Base-by-base conservation (phyloP, 2,797 vertebrate species). In the Eleutherodactylus coqui region DNA sequence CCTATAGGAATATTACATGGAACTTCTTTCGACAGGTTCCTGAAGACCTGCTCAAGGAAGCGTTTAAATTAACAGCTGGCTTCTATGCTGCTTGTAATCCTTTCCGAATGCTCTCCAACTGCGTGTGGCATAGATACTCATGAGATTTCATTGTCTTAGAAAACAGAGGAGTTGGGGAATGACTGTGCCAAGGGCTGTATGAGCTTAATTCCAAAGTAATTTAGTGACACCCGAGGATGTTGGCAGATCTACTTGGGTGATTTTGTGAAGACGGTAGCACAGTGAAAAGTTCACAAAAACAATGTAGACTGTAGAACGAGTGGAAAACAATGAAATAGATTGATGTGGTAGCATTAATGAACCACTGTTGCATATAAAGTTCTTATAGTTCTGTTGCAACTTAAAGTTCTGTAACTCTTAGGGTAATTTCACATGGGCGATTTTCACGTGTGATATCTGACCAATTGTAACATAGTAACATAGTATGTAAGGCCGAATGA, bases 41-140 rank as follows among this genome's bases (percentile, higher is more conserved):
- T 24, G 41, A 75, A 81, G 85, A 81, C 78, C 53, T 81, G 69
- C 41, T 81, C 69, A 55, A n/a, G 77, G 67, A 81, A 86, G 78
- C 78, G 55, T 81, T 81, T 64, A 75, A 75, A 81, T 86, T 45
- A 81, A 55, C 85, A 86, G 62, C 85, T 83, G 60, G 60, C 72
- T 83, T n/a, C 55, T 45, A 41, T 11, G 43, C 79, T 78, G 78
- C 19, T 49, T 67, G 62, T 81, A 82, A 86, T 86, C 64, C 47
- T 8, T 78, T 86, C 72, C 70, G 72, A 72, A 58, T 60, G 85
- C 62, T 77, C 60, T 70, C 62, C 45, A 41, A 49, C 51, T 19
- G 75, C 29, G 45, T 78, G 78, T 14, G 34, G 32, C 70, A 47
- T 49, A 47, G 62, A 72, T 29, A 49, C 47, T 38, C 36, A 45